Conservation (phyloP, 2,113 vertebrate genomes). For the Reinhardtius hippoglossoides region DNA sequence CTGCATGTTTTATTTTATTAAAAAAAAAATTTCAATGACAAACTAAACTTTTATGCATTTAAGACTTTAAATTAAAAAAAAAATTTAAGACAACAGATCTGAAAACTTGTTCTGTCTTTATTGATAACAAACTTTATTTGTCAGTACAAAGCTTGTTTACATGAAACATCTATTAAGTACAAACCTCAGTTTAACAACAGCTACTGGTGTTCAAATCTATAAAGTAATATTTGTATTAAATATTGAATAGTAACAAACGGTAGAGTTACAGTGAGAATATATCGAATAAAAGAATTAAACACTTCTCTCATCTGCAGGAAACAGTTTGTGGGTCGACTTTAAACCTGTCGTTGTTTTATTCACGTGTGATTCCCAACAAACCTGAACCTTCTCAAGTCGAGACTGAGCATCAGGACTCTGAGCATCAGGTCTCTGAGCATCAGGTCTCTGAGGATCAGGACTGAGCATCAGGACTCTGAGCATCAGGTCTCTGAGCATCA, state of each 20-base stretch:
- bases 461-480: no score
- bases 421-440: no score
- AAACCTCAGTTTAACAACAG: conserved; percentile 32
- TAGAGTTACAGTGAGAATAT: conserved; percentile 20
- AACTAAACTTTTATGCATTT: no score
- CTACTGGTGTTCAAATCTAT: conserved; percentile 26
- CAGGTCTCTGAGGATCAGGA: no score
- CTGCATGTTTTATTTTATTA: no score
- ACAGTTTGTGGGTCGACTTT: not conserved
- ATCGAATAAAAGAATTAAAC: conserved; percentile 5
- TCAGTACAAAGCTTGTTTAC: conserved; percentile 47
- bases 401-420: not conserved
- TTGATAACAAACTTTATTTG: conserved; percentile 57
- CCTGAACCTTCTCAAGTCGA: not conserved
- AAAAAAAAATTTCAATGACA: no score
- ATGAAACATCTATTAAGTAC: conserved; percentile 27
- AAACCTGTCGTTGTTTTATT: not conserved
- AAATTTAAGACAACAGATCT: not conserved
- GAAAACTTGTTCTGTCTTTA: not conserved
- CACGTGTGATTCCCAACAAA: not conserved
- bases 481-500: no score
- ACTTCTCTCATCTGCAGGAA: not conserved
- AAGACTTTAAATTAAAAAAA: no score
- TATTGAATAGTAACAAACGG: conserved; percentile 13
- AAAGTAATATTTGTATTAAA: conserved; percentile 41